Conservation (phyloP, 2,888 invertebrate species). For the Calameuta filiformis region DNA sequence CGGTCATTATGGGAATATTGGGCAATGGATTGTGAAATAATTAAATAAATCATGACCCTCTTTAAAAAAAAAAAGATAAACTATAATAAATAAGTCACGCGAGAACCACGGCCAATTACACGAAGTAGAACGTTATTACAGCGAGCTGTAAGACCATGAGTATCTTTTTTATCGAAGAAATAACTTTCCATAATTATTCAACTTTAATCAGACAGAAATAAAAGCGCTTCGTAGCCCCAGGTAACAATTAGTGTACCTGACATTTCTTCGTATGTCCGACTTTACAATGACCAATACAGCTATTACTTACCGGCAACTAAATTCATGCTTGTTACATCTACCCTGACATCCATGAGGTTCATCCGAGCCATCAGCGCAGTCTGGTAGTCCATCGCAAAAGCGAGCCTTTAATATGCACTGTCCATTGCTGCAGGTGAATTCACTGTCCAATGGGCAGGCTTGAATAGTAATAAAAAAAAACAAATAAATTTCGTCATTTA, state of each 20-base stretch:
- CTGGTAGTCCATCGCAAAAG: slow-evolving; percentile 75
- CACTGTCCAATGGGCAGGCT: slow-evolving; percentile 70
- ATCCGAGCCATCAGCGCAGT: slow-evolving; percentile 77
- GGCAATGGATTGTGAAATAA: not conserved
- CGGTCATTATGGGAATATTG: not conserved
- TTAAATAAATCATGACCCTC: not conserved
- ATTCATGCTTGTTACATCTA: slow-evolving; percentile 62
- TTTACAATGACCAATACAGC: not conserved
- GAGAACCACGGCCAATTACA: not conserved
- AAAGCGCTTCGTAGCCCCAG: not conserved
- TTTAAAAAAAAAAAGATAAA: not conserved
- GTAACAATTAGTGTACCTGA: not conserved
- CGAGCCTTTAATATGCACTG: slow-evolving; percentile 72
- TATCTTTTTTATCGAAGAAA: not conserved
- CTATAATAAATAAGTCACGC: not conserved
- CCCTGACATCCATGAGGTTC: slow-evolving; percentile 72
- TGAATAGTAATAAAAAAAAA: slow-evolving; percentile 39
- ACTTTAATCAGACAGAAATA: not conserved
- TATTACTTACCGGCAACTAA: slow-evolving; percentile 56
- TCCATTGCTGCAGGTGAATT: slow-evolving; percentile 72
- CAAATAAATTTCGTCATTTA: too few relatives aligned
- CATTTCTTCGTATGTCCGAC: not conserved
- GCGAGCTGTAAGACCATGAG: not conserved
- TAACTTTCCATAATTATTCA: not conserved
- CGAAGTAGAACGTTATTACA: not conserved